Evolutionary conservation across 2,797 vertebrate species (phyloP).

Genomic region (Myotis daubentonii): DNA sequence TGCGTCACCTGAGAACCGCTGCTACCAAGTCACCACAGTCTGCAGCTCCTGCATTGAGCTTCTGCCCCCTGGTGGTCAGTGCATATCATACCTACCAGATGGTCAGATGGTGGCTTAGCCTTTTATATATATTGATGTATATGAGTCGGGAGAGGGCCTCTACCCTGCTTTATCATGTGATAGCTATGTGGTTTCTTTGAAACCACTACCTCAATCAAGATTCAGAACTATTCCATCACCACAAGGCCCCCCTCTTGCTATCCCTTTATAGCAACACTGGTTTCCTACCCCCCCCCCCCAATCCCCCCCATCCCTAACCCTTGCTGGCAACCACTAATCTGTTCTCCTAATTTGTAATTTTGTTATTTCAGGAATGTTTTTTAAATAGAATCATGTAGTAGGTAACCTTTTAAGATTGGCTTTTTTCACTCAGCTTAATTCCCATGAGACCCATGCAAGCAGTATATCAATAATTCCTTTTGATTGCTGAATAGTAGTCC

Average conservation of each 20-base stretch:
- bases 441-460: neutral
- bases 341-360: neutral
- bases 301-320: neutral
- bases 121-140: neutral
- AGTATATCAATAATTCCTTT: neutral
- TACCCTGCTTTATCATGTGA: neutral
- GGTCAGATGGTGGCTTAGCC: no score
- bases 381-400: neutral
- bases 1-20: no score
- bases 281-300: neutral
- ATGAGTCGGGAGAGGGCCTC: neutral
- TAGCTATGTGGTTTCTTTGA: neutral
- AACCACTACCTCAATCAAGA: neutral
- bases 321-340: neutral
- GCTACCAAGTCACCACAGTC: no score
- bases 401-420: neutral
- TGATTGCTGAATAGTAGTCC: neutral
- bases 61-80: no score
- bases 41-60: no score
- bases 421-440: neutral
- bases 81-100: no score
- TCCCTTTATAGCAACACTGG: neutral
- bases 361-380: constrained; percentile 30
- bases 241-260: neutral
- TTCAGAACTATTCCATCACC: neutral